Evolutionary conservation across 2,113 vertebrate genomes (phyloP).

Genomic region (Podiceps cristatus): DNA sequence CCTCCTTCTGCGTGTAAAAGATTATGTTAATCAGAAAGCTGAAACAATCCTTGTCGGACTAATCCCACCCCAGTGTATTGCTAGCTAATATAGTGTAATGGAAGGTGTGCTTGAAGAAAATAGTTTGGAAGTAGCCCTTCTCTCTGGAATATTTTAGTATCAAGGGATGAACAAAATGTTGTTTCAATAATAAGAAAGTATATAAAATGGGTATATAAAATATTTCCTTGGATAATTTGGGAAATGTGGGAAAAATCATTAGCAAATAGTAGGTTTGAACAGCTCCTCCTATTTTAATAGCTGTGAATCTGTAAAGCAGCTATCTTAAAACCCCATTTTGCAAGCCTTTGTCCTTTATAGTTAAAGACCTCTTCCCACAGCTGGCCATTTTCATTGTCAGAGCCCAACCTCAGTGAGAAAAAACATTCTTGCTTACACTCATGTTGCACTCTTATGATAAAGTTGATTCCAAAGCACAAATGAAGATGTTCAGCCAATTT

Average conservation of each 20-base stretch:
- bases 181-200: not conserved
- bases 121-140: not conserved
- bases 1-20: constrained; percentile 13
- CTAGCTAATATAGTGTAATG: not conserved
- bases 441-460: not conserved
- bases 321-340: not conserved
- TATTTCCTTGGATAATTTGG: not conserved
- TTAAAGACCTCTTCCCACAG: not conserved
- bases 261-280: not conserved
- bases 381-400: not conserved
- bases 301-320: not conserved
- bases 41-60: constrained; percentile 6
- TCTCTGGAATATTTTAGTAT: constrained; percentile 14
- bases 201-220: not conserved
- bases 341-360: not conserved
- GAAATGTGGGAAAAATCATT: not conserved
- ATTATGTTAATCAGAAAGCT: constrained; percentile 21
- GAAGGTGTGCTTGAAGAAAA: constrained; percentile 27
- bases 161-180: constrained; percentile 7
- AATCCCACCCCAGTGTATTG: constrained; percentile 23
- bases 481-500: constrained; percentile 59
- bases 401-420: not conserved
- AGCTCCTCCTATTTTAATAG: not conserved
- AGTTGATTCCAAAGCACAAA: constrained; percentile 20
- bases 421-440: not conserved